phyloP scores from a whole-genome alignment of 1,140 invertebrate genomes.

The Tigriopus japonicus region DNA sequence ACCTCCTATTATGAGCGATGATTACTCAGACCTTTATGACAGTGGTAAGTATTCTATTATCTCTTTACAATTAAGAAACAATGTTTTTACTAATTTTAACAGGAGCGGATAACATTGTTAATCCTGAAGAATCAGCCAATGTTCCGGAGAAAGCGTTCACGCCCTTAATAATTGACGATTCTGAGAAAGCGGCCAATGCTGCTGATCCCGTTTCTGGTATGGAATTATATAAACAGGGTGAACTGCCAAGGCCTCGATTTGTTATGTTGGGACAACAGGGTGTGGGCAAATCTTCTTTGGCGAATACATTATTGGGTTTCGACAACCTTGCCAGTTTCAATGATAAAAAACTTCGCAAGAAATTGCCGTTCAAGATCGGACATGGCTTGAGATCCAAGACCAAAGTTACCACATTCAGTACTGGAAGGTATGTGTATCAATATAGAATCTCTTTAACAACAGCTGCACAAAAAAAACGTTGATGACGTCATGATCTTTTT shows the following conservation, averaged over 20 bases:
- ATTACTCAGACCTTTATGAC: too few relatives aligned
- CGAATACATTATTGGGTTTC: constrained; percentile 8
- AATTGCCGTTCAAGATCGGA: constrained; percentile 7
- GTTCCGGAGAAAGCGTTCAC: background rate
- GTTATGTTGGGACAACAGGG: constrained; percentile 13
- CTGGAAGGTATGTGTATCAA: background rate
- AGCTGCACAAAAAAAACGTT: too few relatives aligned
- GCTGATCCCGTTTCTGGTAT: background rate
- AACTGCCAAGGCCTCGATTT: constrained; percentile 8
- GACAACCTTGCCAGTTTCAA: background rate
- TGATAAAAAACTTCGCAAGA: constrained; percentile 2
- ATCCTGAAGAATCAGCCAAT: too few relatives aligned
- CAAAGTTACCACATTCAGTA: constrained; percentile 3
- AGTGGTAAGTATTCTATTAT: too few relatives aligned
- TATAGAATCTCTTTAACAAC: too few relatives aligned
- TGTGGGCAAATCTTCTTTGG: constrained; percentile 11
- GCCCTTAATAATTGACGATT: background rate
- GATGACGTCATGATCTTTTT: too few relatives aligned
- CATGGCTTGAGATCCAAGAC: constrained; percentile 12
- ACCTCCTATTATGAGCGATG: too few relatives aligned
- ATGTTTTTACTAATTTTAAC: too few relatives aligned
- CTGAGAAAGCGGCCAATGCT: background rate
- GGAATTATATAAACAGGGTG: background rate
- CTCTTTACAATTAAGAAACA: too few relatives aligned
- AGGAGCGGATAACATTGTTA: too few relatives aligned